Evolutionary conservation across 2,113 vertebrate species (phyloP).

Genomic region (Clarias batrachus): DNA sequence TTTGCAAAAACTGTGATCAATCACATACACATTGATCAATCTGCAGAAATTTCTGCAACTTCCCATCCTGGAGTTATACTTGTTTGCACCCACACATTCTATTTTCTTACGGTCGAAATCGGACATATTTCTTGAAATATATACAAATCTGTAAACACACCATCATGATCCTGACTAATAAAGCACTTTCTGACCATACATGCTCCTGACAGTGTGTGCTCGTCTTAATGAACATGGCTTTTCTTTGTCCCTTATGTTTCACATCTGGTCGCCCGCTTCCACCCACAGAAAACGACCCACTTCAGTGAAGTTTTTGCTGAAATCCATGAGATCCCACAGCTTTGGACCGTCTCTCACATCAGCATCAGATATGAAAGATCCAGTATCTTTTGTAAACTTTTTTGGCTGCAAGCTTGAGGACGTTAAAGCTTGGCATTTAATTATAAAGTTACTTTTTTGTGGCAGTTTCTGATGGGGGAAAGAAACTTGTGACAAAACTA

Average conservation of each 20-base stretch:
- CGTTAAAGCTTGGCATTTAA: not conserved
- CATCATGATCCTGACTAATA: not conserved
- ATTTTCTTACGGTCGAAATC: not conserved
- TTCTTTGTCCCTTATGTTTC: not conserved
- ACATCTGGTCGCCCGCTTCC: not conserved
- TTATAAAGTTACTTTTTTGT: not conserved
- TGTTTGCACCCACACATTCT: not conserved
- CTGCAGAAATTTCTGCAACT: no score
- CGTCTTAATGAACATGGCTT: not conserved
- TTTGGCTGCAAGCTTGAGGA: not conserved
- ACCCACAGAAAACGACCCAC: not conserved
- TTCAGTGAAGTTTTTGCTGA: not conserved
- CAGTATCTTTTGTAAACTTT: not conserved
- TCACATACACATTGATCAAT: no score
- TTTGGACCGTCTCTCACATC: not conserved
- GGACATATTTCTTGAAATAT: not conserved
- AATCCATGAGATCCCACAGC: not conserved
- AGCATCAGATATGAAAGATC: not conserved
- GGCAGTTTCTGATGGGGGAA: not conserved
- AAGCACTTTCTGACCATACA: not conserved
- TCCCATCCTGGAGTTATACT: no score
- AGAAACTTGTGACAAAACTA: not conserved
- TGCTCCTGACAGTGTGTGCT: no score
- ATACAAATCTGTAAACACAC: not conserved
- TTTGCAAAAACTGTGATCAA: no score